A percentile compares a stretch with the other conserved stretches of the same genome.
Conservation (phyloP, 2,113 vertebrate genomes). For the Sinocyclocheilus grahami region DNA sequence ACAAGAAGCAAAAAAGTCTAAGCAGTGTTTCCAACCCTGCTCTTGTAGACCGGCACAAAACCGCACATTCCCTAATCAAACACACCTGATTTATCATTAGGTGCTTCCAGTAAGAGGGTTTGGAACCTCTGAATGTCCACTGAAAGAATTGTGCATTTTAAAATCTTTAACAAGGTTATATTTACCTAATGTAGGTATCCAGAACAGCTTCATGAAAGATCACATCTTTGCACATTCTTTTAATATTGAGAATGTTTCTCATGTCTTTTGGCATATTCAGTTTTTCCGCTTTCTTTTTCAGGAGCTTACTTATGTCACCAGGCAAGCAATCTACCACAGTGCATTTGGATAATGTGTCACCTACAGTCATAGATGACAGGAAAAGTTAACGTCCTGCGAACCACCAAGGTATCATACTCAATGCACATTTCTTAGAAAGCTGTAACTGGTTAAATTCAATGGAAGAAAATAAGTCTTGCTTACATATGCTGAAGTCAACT, state of each 20-base stretch:
- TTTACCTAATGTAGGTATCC: slow-evolving; percentile 30
- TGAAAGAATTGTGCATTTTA: not conserved
- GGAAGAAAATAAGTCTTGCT: not conserved
- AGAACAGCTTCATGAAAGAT: not conserved
- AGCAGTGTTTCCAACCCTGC: not conserved
- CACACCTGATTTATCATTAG: not conserved
- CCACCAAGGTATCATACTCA: not conserved
- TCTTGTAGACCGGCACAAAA: not conserved
- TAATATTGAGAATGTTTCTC: slow-evolving; percentile 19
- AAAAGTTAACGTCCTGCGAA: not conserved
- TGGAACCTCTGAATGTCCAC: not conserved
- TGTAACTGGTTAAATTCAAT: not conserved
- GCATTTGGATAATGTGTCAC: not conserved
- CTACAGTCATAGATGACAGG: not conserved
- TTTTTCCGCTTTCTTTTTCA: fast-evolving
- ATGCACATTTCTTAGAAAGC: not conserved
- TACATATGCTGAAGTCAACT: slow-evolving; percentile 3
- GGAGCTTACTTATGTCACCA: fast-evolving
- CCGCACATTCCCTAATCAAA: not conserved
- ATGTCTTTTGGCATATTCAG: not conserved
- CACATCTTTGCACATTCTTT: not conserved
- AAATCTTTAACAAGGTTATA: not conserved
- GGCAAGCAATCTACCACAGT: not conserved
- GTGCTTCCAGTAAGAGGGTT: not conserved
- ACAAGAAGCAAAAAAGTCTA: not conserved